Base-by-base conservation (phyloP, 1,140 invertebrate genomes). In the Drosophila miranda region DNA sequence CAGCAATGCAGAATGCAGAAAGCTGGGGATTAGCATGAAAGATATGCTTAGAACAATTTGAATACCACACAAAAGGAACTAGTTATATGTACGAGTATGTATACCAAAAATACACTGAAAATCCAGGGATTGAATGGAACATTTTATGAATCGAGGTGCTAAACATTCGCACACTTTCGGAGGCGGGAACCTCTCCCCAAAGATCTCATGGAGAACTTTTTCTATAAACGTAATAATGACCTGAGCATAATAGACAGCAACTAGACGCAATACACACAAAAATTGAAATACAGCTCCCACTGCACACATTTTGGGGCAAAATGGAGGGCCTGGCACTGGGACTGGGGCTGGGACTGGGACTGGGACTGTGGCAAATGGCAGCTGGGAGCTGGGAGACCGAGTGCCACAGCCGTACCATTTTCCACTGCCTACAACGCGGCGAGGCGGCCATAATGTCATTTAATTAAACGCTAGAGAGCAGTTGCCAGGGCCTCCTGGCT, bases 381-480 rank as follows among this genome's bases (percentile, higher is more conserved):
- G 30, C 30, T 68, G 66, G 63, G 76, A 59, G 41, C 48, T 30
- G 50, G 52, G 54, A 59, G 72, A 45, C 46, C 57, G 58, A 71
- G 54, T 58, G 48, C 49, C 60, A 59, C 51, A 71, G 56, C 75
- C 60, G 72, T 59, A 70, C 63, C 69, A 68, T 81, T 84, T 86
- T 86, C 61, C 77, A 77, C 53, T 76, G 80, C 80, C 80, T 84
- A 84, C 75, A 69, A 42, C 21, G 61, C 49, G 60, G 43, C 38
- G 69, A 63, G 64, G 43, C 16, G 60, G 74, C 75, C 82, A 87
- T 87, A 87, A 87, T 87, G 82, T 87, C 82, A 87, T 87, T 87
- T 87, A 87, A 87, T 87, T 87, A 87, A 87, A 87, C 82, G 82
- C 78, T 70, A 75, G 82, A 87, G 82, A 87, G 82, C 82, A 81